Evolutionary conservation across 2,113 vertebrate genomes (phyloP), one percentile per base, ranked within the genome.

Genomic region (Hemicordylus capensis): DNA sequence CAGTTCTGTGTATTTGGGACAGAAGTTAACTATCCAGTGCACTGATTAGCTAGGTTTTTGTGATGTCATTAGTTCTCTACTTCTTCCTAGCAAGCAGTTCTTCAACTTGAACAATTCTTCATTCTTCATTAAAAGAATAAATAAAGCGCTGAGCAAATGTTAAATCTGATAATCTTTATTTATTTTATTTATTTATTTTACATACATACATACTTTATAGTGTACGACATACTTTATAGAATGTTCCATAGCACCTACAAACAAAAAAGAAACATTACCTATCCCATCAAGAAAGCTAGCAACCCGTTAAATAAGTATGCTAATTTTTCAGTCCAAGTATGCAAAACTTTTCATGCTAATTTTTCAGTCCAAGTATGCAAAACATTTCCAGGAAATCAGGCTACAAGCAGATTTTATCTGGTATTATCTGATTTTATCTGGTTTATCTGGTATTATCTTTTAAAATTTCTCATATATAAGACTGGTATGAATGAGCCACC

Each of bases 271-370:
- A 76, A 70, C 3, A 70, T 90, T 85, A 8, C 4, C 39, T 48
- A 26, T 14, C 54, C 15, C 39, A 59, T 6, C 24, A 8, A 19
- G 46, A 80, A 73, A 63, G n/a, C 5, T 22, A 70, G 54, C 54
- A 56, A 56, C 5, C 42, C 26, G 15, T 59, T 46, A 69, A 86
- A 72, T 0, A 86, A 34, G 2, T 17, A 19, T 69, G 20, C 28
- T 87, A 88, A 46, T 85, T n/a, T 28, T 6, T 28, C 56, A 75
- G 59, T 74, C 11, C 19, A 64, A n/a, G 2, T 2, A 15, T 26
- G 73, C 76, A 48, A 77, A 59, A 80, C 34, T 64, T 19, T 89
- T 88, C 89, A n/a, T n/a, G n/a, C n/a, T n/a, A 88, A 46, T 85
- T n/a, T 28, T 6, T 28, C 56, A 75, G 59, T 74, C 11, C 19